These are phyloP conservation scores for Agrochola lychnidis DNA, from an alignment of 2,888 invertebrate genomes.

Conservation along the genomic window DNA sequence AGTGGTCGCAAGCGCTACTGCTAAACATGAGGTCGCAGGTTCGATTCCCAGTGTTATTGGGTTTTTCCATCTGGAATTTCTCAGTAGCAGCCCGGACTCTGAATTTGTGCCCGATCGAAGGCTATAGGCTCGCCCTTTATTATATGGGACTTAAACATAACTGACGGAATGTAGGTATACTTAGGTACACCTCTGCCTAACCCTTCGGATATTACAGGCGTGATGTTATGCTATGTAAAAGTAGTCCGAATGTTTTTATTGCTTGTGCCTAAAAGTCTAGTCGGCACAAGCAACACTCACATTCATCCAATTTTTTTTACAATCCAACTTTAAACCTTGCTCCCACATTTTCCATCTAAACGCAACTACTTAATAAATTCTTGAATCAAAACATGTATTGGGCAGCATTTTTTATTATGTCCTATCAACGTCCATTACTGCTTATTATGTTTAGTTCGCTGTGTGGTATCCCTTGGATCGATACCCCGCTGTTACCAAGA, in stretches of 20 bases:
- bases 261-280: neutral
- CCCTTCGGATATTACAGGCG: no score
- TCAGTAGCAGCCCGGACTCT: no score
- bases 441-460: constrained; percentile 84
- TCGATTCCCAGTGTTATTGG: no score
- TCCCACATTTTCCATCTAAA: constrained; percentile 56
- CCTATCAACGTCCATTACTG: constrained; percentile 84
- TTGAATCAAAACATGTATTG: constrained; percentile 56
- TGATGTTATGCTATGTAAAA: neutral
- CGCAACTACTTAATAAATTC: constrained; percentile 60
- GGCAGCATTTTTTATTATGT: constrained; percentile 72
- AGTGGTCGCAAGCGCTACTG: no score
- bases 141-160: no score
- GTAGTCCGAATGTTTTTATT: neutral
- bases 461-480: constrained; percentile 78
- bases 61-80: no score
- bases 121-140: no score
- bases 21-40: no score
- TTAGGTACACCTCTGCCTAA: no score
- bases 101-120: no score
- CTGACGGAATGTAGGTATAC: no score
- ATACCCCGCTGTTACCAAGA: constrained; percentile 79
- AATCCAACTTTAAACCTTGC: constrained; percentile 21
- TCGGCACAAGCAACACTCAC: neutral
- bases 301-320: constrained; percentile 31